Conservation (phyloP, 2,797 vertebrate genomes). For the Diglossa cyanea region DNA sequence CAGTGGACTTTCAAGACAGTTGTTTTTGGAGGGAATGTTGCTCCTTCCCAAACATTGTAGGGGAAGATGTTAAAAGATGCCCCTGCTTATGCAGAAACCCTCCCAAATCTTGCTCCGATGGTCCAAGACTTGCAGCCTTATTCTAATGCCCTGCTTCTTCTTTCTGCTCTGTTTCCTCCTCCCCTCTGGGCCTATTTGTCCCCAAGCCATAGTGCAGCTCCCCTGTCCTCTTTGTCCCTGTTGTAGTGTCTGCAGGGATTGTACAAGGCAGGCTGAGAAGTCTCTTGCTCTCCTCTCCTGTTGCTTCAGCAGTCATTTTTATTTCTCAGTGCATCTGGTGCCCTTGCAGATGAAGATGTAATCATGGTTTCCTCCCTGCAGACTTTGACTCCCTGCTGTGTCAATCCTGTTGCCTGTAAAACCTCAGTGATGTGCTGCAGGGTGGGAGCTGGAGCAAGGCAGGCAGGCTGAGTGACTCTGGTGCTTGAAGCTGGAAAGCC, state of each 20-base stretch:
- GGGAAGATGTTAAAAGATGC: not conserved
- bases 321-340: not conserved
- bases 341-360: not conserved
- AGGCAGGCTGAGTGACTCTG: not conserved
- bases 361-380: not conserved
- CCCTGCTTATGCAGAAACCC: not conserved
- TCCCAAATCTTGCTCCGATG: not conserved
- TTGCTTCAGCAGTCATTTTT: slow-evolving; percentile 3
- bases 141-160: not conserved
- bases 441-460: not conserved
- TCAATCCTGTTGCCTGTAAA: not conserved
- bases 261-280: not conserved
- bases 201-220: not conserved
- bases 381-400: not conserved
- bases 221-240: not conserved
- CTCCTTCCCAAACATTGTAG: not conserved
- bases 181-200: not conserved
- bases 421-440: not conserved
- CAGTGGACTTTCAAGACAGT: fast-evolving
- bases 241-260: not conserved
- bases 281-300: not conserved
- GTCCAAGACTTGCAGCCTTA: not conserved
- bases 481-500: not conserved
- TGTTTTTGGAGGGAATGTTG: not conserved
- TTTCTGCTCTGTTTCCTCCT: not conserved